A percentile compares a stretch with the other conserved stretches of the same genome.
Evolutionary conservation across 2,113 vertebrate species (phyloP).

Genomic region (Heloderma charlesbogerti): DNA sequence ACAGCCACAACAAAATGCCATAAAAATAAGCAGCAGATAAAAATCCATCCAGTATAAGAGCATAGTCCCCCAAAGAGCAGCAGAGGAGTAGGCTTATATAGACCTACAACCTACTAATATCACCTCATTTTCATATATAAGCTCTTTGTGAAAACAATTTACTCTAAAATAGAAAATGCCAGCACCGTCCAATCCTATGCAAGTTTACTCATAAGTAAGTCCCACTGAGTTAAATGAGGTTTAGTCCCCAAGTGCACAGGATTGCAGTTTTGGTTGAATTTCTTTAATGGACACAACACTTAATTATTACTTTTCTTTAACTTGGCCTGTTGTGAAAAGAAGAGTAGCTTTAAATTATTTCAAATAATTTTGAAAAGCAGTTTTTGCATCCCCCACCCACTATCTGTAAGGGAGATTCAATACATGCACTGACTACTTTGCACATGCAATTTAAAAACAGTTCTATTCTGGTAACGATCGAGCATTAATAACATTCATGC

Average conservation of each 20-base stretch:
- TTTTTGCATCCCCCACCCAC: neutral
- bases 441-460: neutral
- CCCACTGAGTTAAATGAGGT: neutral
- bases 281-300: neutral
- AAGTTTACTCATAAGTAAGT: neutral
- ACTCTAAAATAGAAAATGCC: neutral
- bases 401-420: neutral
- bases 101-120: neutral
- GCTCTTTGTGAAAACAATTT: neutral
- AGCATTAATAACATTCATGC: neutral
- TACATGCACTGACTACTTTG: neutral
- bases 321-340: neutral
- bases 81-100: too few relatives aligned
- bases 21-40: neutral
- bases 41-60: neutral
- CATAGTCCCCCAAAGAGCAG: neutral
- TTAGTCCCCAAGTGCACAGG: too few relatives aligned
- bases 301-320: neutral
- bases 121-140: neutral
- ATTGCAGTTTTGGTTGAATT: neutral
- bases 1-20: neutral
- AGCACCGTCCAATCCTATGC: neutral
- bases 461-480: neutral
- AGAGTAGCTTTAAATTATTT: neutral
- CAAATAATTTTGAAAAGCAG: neutral